phyloP scores from a whole-genome alignment of 2,888 invertebrate genomes.

The Thecophora atra region DNA sequence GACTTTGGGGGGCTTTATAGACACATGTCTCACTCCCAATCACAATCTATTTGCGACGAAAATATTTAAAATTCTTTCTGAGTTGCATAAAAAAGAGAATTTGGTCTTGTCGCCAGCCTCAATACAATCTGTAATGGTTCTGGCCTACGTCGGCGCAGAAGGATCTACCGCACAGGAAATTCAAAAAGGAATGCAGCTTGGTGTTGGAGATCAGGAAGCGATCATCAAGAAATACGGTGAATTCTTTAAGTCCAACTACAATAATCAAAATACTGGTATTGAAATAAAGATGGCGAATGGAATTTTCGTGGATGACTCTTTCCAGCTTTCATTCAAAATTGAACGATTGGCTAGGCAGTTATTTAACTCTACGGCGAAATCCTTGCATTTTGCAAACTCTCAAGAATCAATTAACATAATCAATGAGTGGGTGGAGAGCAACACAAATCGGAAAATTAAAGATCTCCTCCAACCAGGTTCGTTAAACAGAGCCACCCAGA shows the following conservation, averaged over 20 bases:
- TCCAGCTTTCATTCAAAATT: slow-evolving; percentile 69
- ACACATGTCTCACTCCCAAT: slow-evolving; percentile 45
- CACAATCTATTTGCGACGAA: slow-evolving; percentile 53
- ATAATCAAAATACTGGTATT: slow-evolving; percentile 37
- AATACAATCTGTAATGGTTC: slow-evolving; percentile 75
- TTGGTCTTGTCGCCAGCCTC: slow-evolving; percentile 67
- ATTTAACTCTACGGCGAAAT: slow-evolving; percentile 73
- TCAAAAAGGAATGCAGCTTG: slow-evolving; percentile 47
- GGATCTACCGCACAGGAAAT: slow-evolving; percentile 56
- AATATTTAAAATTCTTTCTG: slow-evolving; percentile 48
- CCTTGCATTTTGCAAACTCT: slow-evolving; percentile 71
- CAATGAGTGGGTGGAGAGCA: slow-evolving; percentile 81
- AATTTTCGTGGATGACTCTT: slow-evolving; percentile 72
- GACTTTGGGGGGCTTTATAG: slow-evolving; percentile 43
- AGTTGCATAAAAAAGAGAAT: slow-evolving; percentile 45
- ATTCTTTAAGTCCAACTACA: slow-evolving; percentile 49
- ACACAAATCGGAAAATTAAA: slow-evolving; percentile 85
- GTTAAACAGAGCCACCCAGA: slow-evolving; percentile 69
- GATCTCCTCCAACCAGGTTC: slow-evolving; percentile 74
- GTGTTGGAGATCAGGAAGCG: slow-evolving; percentile 44
- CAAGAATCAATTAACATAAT: slow-evolving; percentile 70
- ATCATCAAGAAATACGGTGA: slow-evolving; percentile 53
- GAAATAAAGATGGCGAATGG: slow-evolving; percentile 74
- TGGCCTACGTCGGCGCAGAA: slow-evolving; percentile 77
- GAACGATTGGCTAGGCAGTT: slow-evolving; percentile 70